These are phyloP conservation scores for Caenorhabditis sp. DNA, from an alignment of 2,888 invertebrate genomes.

Conservation along the genomic window DNA sequence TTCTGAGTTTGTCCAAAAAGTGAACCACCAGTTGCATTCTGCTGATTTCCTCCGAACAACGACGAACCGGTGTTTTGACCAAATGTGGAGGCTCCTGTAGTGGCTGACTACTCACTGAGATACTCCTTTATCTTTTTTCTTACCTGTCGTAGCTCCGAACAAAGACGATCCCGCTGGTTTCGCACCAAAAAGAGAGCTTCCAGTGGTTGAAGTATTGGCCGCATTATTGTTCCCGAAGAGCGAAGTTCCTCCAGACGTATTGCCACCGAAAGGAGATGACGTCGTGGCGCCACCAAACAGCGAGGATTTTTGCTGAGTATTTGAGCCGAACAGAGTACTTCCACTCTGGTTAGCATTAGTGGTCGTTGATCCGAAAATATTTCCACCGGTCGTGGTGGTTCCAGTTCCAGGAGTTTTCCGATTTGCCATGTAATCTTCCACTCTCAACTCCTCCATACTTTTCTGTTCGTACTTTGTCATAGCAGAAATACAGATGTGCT, in stretches of 20 bases:
- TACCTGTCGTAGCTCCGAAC: constrained; percentile 14
- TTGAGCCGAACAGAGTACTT: constrained; percentile 77
- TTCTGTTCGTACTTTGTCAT: constrained; percentile 98
- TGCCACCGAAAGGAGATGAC: constrained; percentile 48
- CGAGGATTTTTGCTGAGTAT: constrained; percentile 52
- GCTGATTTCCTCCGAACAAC: constrained; percentile 47
- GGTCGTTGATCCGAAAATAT: constrained; percentile 60
- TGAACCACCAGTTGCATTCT: constrained; percentile 77
- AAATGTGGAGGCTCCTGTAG: constrained; percentile 28
- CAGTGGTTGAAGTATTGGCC: constrained; percentile 29
- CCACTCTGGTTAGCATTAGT: constrained; percentile 39
- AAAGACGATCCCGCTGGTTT: constrained; percentile 41
- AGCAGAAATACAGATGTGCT: constrained; percentile 95
- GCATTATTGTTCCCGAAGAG: constrained; percentile 58
- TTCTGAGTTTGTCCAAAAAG: constrained; percentile 81
- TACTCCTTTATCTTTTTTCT: neutral
- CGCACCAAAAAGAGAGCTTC: constrained; percentile 61
- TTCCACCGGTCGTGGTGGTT: constrained; percentile 57
- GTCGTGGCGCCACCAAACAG: constrained; percentile 54
- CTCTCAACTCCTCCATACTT: constrained; percentile 92
- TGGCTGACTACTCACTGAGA: constrained; percentile 9
- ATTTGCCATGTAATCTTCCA: constrained; percentile 93
- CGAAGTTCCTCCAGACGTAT: constrained; percentile 29
- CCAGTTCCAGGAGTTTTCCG: constrained; percentile 86
- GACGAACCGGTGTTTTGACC: constrained; percentile 37